These are phyloP conservation scores for Pangasius larnaudii DNA, from an alignment of 2,797 vertebrate genomes.

Conservation along the genomic window DNA sequence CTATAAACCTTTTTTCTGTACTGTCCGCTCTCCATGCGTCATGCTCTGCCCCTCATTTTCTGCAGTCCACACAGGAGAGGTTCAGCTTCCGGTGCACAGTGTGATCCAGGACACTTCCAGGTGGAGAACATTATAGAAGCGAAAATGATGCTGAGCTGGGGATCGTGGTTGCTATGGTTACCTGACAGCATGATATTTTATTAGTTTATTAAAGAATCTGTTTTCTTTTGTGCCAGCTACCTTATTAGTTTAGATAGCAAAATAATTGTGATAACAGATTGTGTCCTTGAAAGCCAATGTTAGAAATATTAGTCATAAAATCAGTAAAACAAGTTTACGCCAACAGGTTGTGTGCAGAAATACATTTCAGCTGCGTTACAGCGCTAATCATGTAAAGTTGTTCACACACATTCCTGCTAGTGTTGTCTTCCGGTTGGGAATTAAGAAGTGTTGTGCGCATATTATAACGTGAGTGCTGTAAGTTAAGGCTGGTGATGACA, in stretches of 20 bases:
- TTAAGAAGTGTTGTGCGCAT: neutral
- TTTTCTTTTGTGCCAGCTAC: neutral
- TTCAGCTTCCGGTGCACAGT: neutral
- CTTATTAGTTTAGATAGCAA: too few species aligned
- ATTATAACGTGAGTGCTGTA: neutral
- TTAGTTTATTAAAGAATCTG: neutral
- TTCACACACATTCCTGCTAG: neutral
- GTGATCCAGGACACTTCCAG: neutral
- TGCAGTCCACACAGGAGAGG: neutral
- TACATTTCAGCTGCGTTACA: neutral
- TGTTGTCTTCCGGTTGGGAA: neutral
- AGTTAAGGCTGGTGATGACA: neutral
- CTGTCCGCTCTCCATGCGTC: rapidly evolving
- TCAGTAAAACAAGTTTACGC: too few species aligned
- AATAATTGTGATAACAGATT: neutral
- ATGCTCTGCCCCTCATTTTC: neutral
- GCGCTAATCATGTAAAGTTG: neutral
- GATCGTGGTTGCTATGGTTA: neutral
- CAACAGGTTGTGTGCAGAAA: neutral
- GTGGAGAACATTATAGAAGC: neutral
- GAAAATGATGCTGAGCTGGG: neutral
- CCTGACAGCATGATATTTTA: too few species aligned
- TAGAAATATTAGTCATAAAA: neutral
- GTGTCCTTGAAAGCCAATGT: too few species aligned
- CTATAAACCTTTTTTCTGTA: neutral